Evolutionary conservation across 2,113 vertebrate genomes (phyloP).

Genomic region (Prochilodus magdalenae): DNA sequence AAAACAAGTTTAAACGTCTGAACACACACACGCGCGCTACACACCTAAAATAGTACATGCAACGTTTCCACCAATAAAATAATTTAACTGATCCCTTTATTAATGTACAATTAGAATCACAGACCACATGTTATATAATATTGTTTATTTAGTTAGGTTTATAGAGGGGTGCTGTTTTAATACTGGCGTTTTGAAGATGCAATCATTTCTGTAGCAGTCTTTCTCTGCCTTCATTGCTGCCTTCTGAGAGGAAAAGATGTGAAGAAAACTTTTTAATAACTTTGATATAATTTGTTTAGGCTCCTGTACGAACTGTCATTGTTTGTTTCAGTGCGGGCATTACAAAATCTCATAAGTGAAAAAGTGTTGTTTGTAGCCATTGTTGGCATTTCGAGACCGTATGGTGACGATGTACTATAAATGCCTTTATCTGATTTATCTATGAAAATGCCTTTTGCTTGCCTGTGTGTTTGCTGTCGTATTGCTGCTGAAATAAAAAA

Average conservation of each 20-base stretch:
- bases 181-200: background rate
- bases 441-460: background rate
- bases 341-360: background rate
- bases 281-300: background rate
- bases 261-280: background rate
- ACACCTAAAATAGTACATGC: background rate
- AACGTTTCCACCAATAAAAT: background rate
- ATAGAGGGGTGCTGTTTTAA: background rate
- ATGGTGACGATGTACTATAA: background rate
- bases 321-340: background rate
- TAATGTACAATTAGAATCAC: no score
- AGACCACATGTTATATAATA: background rate
- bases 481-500: constrained; percentile 12
- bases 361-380: background rate
- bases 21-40: background rate
- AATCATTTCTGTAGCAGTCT: background rate
- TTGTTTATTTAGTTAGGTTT: background rate
- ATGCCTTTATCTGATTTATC: background rate
- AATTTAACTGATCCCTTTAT: no score
- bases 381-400: background rate
- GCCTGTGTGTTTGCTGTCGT: background rate
- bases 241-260: background rate
- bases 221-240: background rate
- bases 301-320: background rate
- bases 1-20: background rate